Conservation (phyloP, 2,888 invertebrate genomes). For the Pammene aurita region DNA sequence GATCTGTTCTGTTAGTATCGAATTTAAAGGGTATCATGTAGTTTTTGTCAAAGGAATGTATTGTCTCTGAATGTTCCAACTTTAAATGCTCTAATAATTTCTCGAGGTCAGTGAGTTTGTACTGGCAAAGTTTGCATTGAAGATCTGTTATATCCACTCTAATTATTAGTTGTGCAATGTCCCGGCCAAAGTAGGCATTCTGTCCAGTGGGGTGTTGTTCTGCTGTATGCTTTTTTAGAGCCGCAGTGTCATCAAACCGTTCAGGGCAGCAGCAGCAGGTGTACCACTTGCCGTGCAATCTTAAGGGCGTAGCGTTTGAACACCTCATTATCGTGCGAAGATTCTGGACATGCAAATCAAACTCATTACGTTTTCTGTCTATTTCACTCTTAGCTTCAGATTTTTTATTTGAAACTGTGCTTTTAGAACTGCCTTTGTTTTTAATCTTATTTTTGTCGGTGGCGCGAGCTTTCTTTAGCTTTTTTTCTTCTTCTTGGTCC, state of each 20-base stretch:
- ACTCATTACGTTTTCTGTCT: conserved; percentile 49
- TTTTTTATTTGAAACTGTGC: not conserved
- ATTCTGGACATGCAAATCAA: conserved; percentile 53
- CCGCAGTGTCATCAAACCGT: conserved; percentile 24
- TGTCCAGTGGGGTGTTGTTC: conserved; percentile 22
- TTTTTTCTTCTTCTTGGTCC: not conserved
- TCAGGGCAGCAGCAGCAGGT: conserved; percentile 37
- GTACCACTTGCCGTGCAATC: conserved; percentile 36
- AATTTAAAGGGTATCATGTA: conserved; percentile 66
- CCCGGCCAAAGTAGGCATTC: conserved; percentile 11
- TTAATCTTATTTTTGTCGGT: not conserved
- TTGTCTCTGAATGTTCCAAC: conserved; percentile 50
- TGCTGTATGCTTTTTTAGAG: conserved; percentile 36
- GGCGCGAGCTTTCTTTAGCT: not conserved
- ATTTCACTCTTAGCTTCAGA: not conserved
- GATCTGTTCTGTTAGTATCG: conserved; percentile 49
- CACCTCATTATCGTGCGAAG: conserved; percentile 31
- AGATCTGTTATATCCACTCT: conserved; percentile 65
- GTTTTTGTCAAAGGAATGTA: conserved; percentile 58
- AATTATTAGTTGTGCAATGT: conserved; percentile 45
- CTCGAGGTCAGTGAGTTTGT: conserved; percentile 52
- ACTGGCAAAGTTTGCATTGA: conserved; percentile 57
- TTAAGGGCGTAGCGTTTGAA: conserved; percentile 38
- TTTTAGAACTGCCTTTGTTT: not conserved
- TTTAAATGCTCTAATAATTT: conserved; percentile 55